Conservation (phyloP, 2,113 vertebrate species). For the Brachypteracias leptosomus region DNA sequence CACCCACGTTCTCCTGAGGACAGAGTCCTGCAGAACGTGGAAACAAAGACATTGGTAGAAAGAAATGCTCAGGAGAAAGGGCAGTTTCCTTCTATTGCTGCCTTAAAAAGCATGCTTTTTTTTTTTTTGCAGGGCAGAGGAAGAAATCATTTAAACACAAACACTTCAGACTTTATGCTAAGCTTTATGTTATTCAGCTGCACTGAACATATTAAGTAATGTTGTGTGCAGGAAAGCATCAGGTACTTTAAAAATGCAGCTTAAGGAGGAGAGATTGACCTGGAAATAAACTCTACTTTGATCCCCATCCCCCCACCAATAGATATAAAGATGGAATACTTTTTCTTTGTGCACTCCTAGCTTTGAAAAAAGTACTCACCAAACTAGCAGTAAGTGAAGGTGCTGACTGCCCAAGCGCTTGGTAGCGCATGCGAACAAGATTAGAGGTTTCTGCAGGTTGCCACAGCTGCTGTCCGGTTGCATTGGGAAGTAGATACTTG, state of each 20-base stretch:
- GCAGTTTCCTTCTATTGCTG: not conserved
- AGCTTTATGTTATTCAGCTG: not conserved
- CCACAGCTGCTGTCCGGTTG: constrained; percentile 74
- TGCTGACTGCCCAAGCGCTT: constrained; percentile 90
- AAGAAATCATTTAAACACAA: not conserved
- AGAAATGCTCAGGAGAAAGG: not conserved
- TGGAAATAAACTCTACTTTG: not conserved
- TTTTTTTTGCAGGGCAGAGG: not conserved
- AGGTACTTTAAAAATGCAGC: not conserved
- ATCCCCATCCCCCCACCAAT: not conserved
- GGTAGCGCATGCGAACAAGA: constrained; percentile 89
- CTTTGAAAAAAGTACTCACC: constrained; percentile 77
- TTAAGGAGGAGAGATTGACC: not conserved
- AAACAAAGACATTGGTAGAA: not conserved
- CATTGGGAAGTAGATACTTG: constrained; percentile 86
- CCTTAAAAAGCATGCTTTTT: not conserved
- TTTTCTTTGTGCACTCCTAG: not conserved
- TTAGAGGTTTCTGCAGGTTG: constrained; percentile 83
- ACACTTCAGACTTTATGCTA: not conserved
- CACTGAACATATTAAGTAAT: not conserved
- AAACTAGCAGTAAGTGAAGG: constrained; percentile 87
- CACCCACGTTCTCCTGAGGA: not conserved
- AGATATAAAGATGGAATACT: not conserved
- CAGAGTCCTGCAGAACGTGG: not conserved
- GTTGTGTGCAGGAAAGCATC: not conserved